Evolutionary conservation across 2,113 vertebrate species (phyloP), one percentile per base, ranked within the genome.

Genomic region (Coryphaenoides rupestris): DNA sequence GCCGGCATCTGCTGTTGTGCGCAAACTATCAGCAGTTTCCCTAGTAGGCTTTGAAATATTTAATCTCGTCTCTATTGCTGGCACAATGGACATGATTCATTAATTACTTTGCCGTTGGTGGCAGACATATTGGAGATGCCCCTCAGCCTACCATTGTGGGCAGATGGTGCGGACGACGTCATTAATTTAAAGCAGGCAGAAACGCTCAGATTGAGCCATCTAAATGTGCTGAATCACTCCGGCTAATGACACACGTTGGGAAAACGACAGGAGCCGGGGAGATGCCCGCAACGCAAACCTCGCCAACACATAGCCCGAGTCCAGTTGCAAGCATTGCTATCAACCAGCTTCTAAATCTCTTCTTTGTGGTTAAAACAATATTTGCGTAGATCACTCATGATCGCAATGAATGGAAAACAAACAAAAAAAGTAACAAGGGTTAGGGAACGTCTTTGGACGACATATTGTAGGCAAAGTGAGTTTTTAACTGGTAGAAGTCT

Each of bases 61-160:
- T 93, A 95, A 93, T 95, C 92, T 95, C 93, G 93, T 94, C 94
- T 94, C 94, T 93, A 93, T 95, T 94, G 93, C 93, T 90, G 92
- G 93, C 93, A 95, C 93, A 94, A 93, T 94, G 93, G 93, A 93
- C 93, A 93, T 93, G 91, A 93, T 93, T 95, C 94, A 96, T 95
- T 95, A 94, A 96, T 96, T 93, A 95, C 93, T 95, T 94, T 93
- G 93, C 94, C 92, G 92, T 94, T 92, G 94, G 93, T 93, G 94
- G 92, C 91, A 92, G 94, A 94, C 94, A 94, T 93, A 95, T 94
- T 96, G 95, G 91, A 93, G 93, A 94, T 93, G 94, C 93, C 94
- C 92, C 92, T 94, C 93, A 66, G 70, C 75, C 66, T 67, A 70
- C 66, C 62, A 55, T 70, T 92, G 92, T 87, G 92, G 93, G 95